Evolutionary conservation across 2,888 invertebrate genomes (phyloP).

Genomic region (Thera britannica): DNA sequence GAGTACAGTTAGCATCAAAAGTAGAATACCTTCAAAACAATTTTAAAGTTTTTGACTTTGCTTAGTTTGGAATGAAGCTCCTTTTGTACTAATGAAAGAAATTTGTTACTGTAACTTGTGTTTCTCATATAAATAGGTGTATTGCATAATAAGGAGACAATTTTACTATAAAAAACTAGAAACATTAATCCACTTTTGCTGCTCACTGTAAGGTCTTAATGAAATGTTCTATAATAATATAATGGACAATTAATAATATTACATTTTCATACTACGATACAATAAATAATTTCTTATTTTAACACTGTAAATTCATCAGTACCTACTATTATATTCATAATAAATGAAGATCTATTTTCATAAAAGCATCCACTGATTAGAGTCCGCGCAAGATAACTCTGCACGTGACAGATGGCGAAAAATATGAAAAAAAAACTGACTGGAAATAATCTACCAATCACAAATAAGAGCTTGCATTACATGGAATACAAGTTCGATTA

Average conservation of each 20-base stretch:
- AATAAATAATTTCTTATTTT: conserved; percentile 49
- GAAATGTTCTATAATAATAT: conserved; percentile 25
- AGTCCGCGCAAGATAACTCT: too few relatives aligned
- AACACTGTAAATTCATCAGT: conserved; percentile 38
- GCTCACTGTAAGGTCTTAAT: conserved; percentile 1
- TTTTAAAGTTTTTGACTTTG: too few relatives aligned
- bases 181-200: not conserved
- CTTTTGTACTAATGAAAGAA: too few relatives aligned
- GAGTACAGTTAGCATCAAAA: not conserved
- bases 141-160: too few relatives aligned
- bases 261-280: conserved; percentile 43
- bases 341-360: conserved; percentile 28
- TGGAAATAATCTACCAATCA: too few relatives aligned
- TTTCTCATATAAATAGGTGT: too few relatives aligned
- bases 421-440: too few relatives aligned
- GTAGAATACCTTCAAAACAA: not conserved
- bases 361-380: conserved; percentile 6
- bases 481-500: too few relatives aligned
- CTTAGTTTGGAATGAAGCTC: too few relatives aligned
- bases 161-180: not conserved
- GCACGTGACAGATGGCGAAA: too few relatives aligned
- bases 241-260: conserved; percentile 35
- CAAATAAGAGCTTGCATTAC: too few relatives aligned
- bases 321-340: conserved; percentile 21
- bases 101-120: too few relatives aligned